Evolutionary conservation across 2,797 vertebrate species (phyloP).

Genomic region (Arnoldichthys spilopterus): DNA sequence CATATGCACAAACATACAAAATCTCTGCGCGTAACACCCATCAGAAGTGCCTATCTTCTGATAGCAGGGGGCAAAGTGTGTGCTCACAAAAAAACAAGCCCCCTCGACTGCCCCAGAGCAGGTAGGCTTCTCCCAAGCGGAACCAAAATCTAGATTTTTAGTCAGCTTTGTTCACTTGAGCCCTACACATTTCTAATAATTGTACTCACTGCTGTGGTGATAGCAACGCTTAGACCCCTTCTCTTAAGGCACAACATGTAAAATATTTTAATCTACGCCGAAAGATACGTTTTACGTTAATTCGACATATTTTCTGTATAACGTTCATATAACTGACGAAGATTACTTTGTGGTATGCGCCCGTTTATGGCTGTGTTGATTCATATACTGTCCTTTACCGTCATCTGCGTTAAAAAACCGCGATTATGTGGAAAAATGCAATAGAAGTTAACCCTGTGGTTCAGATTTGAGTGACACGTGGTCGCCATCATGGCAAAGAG

Average conservation of each 20-base stretch:
- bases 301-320: background rate
- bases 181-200: background rate
- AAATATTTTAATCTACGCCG: background rate
- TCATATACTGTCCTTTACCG: background rate
- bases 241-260: too few species aligned
- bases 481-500: slow-evolving; percentile 63
- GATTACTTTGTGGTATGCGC: background rate
- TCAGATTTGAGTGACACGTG: slow-evolving; percentile 65
- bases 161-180: background rate
- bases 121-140: background rate
- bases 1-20: background rate
- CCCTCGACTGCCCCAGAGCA: background rate
- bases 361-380: background rate
- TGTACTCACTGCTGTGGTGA: too few species aligned
- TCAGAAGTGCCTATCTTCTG: background rate
- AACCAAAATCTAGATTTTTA: background rate
- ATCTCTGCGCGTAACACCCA: too few species aligned
- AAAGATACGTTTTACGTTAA: background rate
- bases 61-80: background rate
- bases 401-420: background rate
- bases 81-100: background rate
- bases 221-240: background rate
- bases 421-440: background rate
- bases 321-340: background rate
- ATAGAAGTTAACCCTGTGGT: background rate